These are phyloP conservation scores for Barypeithes pellucidus DNA, from an alignment of 2,888 invertebrate species.

Conservation along the genomic window DNA sequence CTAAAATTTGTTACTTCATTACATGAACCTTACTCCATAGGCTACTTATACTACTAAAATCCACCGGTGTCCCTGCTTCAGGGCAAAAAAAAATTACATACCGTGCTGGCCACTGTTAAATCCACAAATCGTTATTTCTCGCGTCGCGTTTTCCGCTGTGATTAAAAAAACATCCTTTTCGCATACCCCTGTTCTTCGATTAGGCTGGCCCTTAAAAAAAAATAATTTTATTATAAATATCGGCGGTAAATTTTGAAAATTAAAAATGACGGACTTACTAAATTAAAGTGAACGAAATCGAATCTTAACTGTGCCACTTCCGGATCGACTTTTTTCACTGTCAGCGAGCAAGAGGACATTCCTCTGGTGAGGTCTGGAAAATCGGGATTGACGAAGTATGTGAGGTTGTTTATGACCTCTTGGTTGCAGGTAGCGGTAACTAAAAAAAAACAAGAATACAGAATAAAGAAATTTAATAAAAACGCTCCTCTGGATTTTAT, in stretches of 20 bases:
- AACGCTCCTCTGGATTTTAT: too few relatives aligned
- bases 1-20: too few relatives aligned
- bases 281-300: slow-evolving; percentile 87
- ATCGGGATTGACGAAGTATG: slow-evolving; percentile 87
- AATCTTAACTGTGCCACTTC: slow-evolving; percentile 88
- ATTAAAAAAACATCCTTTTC: slow-evolving; percentile 82
- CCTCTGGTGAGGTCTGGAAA: slow-evolving; percentile 85
- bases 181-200: slow-evolving; percentile 84
- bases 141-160: slow-evolving; percentile 74
- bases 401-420: slow-evolving; percentile 83
- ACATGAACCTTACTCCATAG: too few relatives aligned
- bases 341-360: slow-evolving; percentile 80
- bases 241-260: slow-evolving; percentile 6
- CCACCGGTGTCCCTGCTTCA: too few relatives aligned
- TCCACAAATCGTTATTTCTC: slow-evolving; percentile 81
- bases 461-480: too few relatives aligned
- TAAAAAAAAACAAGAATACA: slow-evolving; percentile 65
- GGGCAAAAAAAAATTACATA: slow-evolving; percentile 68
- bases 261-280: slow-evolving; percentile 73
- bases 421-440: slow-evolving; percentile 84
- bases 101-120: slow-evolving; percentile 90
- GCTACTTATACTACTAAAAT: too few relatives aligned
- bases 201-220: slow-evolving; percentile 84
- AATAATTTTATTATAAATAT: neutral
- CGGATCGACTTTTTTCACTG: slow-evolving; percentile 82